These are phyloP conservation scores for Chrysolina americana DNA, from an alignment of 2,888 invertebrate species.

Conservation along the genomic window DNA sequence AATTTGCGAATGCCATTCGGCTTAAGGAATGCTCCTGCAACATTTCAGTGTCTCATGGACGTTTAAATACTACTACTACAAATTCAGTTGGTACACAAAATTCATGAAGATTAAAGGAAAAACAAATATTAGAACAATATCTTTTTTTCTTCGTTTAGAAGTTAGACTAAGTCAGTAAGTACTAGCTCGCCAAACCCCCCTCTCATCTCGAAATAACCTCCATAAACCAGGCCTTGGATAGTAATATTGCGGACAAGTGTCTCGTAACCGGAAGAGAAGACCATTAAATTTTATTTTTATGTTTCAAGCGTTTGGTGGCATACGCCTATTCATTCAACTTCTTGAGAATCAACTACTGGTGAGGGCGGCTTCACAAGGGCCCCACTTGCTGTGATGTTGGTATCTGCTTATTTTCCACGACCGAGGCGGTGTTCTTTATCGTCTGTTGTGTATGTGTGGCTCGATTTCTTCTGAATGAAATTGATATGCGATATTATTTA, in stretches of 20 bases:
- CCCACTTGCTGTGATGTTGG: slow-evolving; percentile 34
- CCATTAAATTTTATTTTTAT: slow-evolving; percentile 48
- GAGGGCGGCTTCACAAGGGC: slow-evolving; percentile 22
- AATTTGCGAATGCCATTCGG: too few relatives aligned
- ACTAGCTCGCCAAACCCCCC: too few relatives aligned
- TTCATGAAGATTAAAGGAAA: too few relatives aligned
- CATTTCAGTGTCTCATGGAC: too few relatives aligned
- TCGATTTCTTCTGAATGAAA: neutral
- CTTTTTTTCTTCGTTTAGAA: too few relatives aligned
- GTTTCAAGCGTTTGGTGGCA: slow-evolving; percentile 39
- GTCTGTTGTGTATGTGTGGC: neutral
- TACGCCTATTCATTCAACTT: slow-evolving; percentile 36
- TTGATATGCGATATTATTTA: too few relatives aligned
- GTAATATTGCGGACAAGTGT: slow-evolving; percentile 42
- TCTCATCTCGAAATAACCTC: slow-evolving; percentile 6
- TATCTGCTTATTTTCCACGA: slow-evolving; percentile 32
- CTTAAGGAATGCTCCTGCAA: too few relatives aligned
- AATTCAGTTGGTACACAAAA: too few relatives aligned
- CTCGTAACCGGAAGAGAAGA: slow-evolving; percentile 42
- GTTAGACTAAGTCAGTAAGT: too few relatives aligned
- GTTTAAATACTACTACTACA: too few relatives aligned
- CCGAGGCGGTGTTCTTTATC: neutral
- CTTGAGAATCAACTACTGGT: slow-evolving; percentile 7
- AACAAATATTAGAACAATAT: too few relatives aligned
- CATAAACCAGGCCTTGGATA: slow-evolving; percentile 25